Evolutionary conservation across 2,113 vertebrate species (phyloP).

Genomic region (Amazona vittata): DNA sequence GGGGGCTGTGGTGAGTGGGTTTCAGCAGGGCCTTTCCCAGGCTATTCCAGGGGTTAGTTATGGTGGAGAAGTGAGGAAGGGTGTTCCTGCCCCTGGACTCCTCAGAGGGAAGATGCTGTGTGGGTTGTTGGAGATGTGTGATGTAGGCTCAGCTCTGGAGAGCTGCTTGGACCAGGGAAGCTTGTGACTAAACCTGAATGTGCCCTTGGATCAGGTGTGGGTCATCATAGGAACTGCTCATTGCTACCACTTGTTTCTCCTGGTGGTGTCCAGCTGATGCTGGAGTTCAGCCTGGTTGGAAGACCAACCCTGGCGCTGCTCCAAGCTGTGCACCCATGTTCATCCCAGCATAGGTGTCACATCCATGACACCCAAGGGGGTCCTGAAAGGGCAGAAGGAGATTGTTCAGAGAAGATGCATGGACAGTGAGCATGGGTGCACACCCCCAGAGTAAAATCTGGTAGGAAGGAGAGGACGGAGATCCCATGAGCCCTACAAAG

Average conservation of each 20-base stretch:
- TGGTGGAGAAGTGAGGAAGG: neutral
- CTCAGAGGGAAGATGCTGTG: neutral
- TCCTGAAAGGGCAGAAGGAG: neutral
- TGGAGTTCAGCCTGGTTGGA: neutral
- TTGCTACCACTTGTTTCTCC: neutral
- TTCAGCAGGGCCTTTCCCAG: neutral
- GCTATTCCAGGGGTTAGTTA: neutral
- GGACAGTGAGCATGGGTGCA: neutral
- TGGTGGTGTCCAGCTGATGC: neutral
- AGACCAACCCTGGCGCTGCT: neutral
- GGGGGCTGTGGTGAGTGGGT: neutral
- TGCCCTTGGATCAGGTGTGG: neutral
- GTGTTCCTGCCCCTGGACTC: neutral
- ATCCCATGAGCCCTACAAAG: neutral
- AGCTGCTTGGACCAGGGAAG: neutral
- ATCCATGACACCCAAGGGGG: neutral
- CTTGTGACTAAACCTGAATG: neutral
- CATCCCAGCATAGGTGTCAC: neutral
- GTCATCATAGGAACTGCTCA: neutral
- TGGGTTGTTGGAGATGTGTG: neutral
- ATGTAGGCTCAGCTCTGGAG: neutral
- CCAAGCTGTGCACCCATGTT: neutral
- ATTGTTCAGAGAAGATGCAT: neutral
- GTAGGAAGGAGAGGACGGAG: neutral
- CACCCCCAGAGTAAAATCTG: neutral